Evolutionary conservation across 2,113 vertebrate genomes (phyloP).

Genomic region (Empidonax alnorum): DNA sequence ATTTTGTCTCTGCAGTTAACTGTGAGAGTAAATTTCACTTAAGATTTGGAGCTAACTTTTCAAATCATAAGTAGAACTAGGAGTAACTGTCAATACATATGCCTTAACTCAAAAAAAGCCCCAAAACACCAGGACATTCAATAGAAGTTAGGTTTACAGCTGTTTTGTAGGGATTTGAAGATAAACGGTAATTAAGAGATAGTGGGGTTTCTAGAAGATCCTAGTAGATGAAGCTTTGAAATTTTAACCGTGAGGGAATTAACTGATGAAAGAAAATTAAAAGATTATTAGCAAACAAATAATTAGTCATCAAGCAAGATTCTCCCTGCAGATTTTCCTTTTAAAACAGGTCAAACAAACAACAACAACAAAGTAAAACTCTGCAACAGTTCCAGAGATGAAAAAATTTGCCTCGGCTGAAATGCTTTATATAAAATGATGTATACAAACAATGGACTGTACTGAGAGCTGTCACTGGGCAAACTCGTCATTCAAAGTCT

Average conservation of each 20-base stretch:
- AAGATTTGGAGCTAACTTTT: constrained; percentile 7
- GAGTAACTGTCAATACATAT: neutral
- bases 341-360: neutral
- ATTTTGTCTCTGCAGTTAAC: neutral
- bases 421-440: neutral
- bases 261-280: constrained; percentile 51
- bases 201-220: constrained; percentile 46
- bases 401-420: neutral
- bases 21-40: neutral
- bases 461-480: neutral
- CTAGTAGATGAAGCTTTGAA: constrained; percentile 40
- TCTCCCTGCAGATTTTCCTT: neutral
- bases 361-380: neutral
- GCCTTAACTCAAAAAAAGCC: neutral
- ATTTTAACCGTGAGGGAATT: constrained; percentile 52
- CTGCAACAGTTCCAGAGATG: neutral
- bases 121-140: neutral
- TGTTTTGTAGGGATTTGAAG: constrained; percentile 40
- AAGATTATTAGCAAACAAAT: constrained; percentile 54
- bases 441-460: neutral
- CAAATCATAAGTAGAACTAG: neutral
- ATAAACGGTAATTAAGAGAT: constrained; percentile 50
- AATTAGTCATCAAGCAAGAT: constrained; percentile 49
- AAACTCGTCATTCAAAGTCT: neutral
- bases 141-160: neutral